Base-by-base conservation (phyloP, 2,113 vertebrate species). In the Microcebus ravelobensis region DNA sequence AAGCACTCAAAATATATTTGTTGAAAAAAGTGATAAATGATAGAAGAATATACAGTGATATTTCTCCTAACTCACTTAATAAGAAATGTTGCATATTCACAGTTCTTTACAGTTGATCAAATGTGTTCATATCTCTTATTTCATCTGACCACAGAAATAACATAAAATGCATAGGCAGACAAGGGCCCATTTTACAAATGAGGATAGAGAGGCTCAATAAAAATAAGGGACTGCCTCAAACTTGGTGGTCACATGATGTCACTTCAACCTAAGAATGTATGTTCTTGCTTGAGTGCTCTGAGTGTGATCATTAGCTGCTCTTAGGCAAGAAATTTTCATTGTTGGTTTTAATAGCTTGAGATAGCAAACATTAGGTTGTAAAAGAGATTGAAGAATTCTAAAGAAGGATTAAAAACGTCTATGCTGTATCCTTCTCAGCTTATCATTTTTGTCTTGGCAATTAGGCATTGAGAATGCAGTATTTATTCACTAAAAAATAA, bases 331-430 rank as follows among this genome's bases (percentile, higher is more conserved):
- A 65, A 87, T 92, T 83, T 74, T 2, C 13, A 73, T 57, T 15
- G 52, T 20, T 50, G 20, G 39, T 86, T 90, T 86, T 89, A 71
- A 70, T 83, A 45, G 48, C 14, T 63, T 71, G 7, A 79, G 50
- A 71, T 63, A 76, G 39, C 27, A 68, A 93, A 65, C 50, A 39
- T 87, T 67, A 74, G 29, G 23, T 39, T 94, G 39, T 89, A 10
- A 81, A 87, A 77, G 42, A 91, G 5, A 39, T 89, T 94, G 21
- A 89, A 91, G 10, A 79, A 83, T 92, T 91, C 13, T 23, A 76
- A 82, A 83, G 63, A 57, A 57, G 63, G 3, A 57, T 80, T 67
- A 27, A 96, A 67, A 81, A 5, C n/a, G 57, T 61, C 48, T 82
- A 29, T 94, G 88, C 27, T 76, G 10, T 86, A 50, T 14, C 29